Conservation (phyloP, 2,888 invertebrate species). For the Trichopria drosophilae region DNA sequence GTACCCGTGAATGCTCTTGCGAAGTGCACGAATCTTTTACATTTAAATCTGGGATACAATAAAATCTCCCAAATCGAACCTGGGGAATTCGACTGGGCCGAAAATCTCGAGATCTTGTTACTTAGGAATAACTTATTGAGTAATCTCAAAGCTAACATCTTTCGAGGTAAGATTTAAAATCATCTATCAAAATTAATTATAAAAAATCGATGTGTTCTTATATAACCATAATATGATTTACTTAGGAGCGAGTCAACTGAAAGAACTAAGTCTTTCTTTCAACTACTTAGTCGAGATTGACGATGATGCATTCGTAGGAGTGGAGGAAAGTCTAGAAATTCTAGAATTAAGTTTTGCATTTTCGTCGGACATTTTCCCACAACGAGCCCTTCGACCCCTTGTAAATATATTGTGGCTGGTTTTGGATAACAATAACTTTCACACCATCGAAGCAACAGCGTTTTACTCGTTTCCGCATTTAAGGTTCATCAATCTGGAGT, state of each 20-base stretch:
- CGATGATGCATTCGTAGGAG: constrained; percentile 76
- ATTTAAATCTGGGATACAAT: constrained; percentile 87
- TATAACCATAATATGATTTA: too few relatives aligned
- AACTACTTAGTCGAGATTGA: constrained; percentile 85
- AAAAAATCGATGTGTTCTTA: constrained; percentile 69
- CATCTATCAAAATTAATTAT: constrained; percentile 1
- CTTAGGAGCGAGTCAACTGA: constrained; percentile 70
- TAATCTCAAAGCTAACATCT: constrained; percentile 55
- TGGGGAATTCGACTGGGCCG: constrained; percentile 81
- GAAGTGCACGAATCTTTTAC: constrained; percentile 76
- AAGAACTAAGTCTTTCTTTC: constrained; percentile 88
- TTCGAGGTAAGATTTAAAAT: constrained; percentile 55
- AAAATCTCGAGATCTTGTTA: constrained; percentile 77
- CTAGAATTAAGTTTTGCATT: constrained; percentile 85
- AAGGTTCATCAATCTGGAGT: constrained; percentile 83
- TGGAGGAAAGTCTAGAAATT: constrained; percentile 76
- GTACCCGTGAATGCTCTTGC: constrained; percentile 72
- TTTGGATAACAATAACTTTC: constrained; percentile 85
- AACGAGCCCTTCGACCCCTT: constrained; percentile 74
- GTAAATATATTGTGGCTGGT: constrained; percentile 80
- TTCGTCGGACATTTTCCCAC: constrained; percentile 77
- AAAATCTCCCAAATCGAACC: constrained; percentile 76
- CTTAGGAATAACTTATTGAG: constrained; percentile 83
- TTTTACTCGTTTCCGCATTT: constrained; percentile 62
- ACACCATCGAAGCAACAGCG: constrained; percentile 71